A percentile compares a stretch with the other conserved stretches of the same genome.
Conservation (phyloP, 1,140 invertebrate genomes). For the Aphidius gifuensis region DNA sequence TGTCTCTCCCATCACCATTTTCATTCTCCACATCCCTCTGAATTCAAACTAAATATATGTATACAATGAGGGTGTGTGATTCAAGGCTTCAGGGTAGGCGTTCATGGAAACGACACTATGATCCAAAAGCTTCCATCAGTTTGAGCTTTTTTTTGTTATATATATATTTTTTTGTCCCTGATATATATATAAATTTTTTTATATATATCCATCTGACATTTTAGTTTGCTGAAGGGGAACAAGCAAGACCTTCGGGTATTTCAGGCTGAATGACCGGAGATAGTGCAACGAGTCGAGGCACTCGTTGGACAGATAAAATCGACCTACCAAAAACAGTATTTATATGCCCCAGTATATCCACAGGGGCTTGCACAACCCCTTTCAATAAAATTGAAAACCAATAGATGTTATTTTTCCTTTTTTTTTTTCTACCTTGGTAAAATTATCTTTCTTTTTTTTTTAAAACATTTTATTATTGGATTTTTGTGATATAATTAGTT, state of each 20-base stretch:
- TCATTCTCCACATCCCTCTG: background rate
- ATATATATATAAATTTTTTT: background rate
- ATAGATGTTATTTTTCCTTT: background rate
- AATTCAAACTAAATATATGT: no score
- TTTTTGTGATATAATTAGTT: no score
- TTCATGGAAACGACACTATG: constrained; percentile 21
- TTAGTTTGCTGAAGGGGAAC: background rate
- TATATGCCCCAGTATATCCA: background rate
- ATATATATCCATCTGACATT: background rate
- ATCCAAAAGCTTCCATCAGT: constrained; percentile 3
- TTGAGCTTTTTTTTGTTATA: background rate
- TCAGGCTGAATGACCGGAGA: constrained; percentile 20
- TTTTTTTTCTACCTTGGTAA: constrained; percentile 11
- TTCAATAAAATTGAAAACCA: constrained; percentile 19
- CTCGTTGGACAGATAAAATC: constrained; percentile 23
- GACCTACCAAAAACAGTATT: background rate
- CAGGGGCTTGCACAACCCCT: constrained; percentile 15
- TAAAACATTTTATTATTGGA: no score
- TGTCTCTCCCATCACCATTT: constrained; percentile 11
- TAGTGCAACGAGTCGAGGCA: constrained; percentile 17
- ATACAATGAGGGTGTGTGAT: constrained; percentile 17
- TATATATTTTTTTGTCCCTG: background rate
- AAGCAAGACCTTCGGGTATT: constrained; percentile 21
- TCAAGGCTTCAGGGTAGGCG: constrained; percentile 16
- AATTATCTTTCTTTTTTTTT: constrained; percentile 13